phyloP scores from a whole-genome alignment of 2,888 invertebrate genomes.

The Corbicula japonica region DNA sequence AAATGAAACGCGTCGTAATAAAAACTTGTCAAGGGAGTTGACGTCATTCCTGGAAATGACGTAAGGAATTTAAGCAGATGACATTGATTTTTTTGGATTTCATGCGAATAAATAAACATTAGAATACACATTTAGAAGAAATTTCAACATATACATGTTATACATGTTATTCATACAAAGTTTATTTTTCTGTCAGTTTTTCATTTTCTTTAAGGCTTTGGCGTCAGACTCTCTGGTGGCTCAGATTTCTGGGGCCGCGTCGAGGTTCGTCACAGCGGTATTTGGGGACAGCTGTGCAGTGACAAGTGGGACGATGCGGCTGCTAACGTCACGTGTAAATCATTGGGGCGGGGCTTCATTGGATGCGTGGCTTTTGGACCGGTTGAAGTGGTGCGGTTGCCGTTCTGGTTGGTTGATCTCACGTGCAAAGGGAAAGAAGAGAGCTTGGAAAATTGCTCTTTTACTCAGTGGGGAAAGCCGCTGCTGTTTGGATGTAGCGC shows the following conservation, averaged over 20 bases:
- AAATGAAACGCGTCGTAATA: no score
- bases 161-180: no score
- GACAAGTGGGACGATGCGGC: slow-evolving; percentile 90
- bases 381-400: slow-evolving; percentile 49
- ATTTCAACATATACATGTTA: no score
- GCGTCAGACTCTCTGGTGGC: slow-evolving; percentile 69
- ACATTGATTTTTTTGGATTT: no score
- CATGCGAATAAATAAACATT: no score
- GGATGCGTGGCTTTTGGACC: slow-evolving; percentile 75
- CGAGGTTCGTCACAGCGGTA: slow-evolving; percentile 90
- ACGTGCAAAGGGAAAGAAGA: slow-evolving; percentile 87
- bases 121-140: no score
- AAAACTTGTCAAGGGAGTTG: no score
- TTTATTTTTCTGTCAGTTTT: no score
- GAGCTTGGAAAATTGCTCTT: slow-evolving; percentile 71
- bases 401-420: slow-evolving; percentile 80
- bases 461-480: slow-evolving; percentile 68
- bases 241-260: slow-evolving; percentile 85
- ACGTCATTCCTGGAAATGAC: no score
- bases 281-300: slow-evolving; percentile 92
- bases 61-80: no score
- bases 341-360: slow-evolving; percentile 69
- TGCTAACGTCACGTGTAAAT: slow-evolving; percentile 88
- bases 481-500: slow-evolving; percentile 59
- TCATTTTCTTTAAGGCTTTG: slow-evolving; percentile 68